A percentile compares a stretch with the other conserved stretches of the same genome.
These are phyloP conservation scores for Lordiphosa fenestrarum DNA, from an alignment of 2,888 invertebrate species.

Conservation along the genomic window DNA sequence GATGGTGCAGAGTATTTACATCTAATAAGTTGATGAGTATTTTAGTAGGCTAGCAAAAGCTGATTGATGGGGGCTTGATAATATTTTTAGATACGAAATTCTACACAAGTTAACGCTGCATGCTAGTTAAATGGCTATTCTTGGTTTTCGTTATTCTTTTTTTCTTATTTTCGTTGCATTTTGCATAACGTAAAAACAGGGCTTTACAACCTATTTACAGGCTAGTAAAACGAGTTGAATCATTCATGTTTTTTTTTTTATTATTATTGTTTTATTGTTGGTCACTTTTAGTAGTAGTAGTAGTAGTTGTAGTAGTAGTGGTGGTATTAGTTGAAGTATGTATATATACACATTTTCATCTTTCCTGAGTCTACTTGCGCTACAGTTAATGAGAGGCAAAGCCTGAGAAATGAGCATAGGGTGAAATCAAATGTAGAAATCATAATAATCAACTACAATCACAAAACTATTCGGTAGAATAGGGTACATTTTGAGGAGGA, in stretches of 20 bases:
- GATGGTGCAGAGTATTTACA: neutral
- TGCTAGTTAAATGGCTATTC: constrained; percentile 43
- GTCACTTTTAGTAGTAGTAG: constrained; percentile 17
- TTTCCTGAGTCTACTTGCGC: neutral
- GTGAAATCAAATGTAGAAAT: too few relatives aligned
- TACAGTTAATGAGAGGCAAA: constrained; percentile 22
- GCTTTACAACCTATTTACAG: constrained; percentile 81
- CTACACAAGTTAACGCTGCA: constrained; percentile 76
- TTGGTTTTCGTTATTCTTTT: constrained; percentile 42
- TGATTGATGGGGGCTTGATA: constrained; percentile 28
- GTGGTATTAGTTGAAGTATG: constrained; percentile 17
- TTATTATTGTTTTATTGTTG: constrained; percentile 4
- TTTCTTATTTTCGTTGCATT: constrained; percentile 29
- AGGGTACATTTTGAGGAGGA: too few relatives aligned
- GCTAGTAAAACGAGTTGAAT: constrained; percentile 80
- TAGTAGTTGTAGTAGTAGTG: constrained; percentile 13
- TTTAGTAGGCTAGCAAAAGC: constrained; percentile 13
- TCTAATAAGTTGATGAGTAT: constrained; percentile 2
- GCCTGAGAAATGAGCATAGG: constrained; percentile 15
- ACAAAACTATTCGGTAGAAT: too few relatives aligned
- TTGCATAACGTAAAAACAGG: constrained; percentile 77
- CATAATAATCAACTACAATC: too few relatives aligned
- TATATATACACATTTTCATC: constrained; percentile 16
- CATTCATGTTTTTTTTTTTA: constrained; percentile 35
- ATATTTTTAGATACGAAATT: constrained; percentile 78